phyloP scores from a whole-genome alignment of 2,888 invertebrate genomes.

The Limnephilus lunatus region DNA sequence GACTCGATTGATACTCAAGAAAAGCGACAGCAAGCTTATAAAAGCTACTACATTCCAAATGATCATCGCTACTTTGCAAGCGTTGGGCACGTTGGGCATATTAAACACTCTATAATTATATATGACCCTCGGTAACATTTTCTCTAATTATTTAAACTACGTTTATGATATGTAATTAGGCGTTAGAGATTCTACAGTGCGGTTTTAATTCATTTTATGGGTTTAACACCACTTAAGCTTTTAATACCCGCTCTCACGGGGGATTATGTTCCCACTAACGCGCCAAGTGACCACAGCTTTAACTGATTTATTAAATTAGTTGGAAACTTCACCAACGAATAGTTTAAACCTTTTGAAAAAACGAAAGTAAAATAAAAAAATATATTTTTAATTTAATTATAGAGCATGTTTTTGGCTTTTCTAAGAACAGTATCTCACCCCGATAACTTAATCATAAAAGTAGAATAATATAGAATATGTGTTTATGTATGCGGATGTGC shows the following conservation, averaged over 20 bases:
- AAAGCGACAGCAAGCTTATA: background rate
- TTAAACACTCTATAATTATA: background rate
- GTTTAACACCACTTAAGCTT: slow-evolving; percentile 23
- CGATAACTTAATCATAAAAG: too few species aligned
- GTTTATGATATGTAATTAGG: background rate
- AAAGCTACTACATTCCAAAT: background rate
- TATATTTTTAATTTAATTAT: too few species aligned
- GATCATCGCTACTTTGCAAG: background rate
- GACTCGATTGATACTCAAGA: background rate
- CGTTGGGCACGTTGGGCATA: background rate
- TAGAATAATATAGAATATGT: too few species aligned
- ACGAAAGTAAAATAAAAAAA: background rate
- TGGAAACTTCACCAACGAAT: background rate
- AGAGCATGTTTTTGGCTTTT: too few species aligned
- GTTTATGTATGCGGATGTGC: too few species aligned
- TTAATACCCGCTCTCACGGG: slow-evolving; percentile 12
- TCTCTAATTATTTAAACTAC: background rate
- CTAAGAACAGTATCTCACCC: too few species aligned
- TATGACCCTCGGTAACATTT: background rate
- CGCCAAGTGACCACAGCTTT: slow-evolving; percentile 2
- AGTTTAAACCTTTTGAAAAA: background rate
- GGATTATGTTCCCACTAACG: slow-evolving; percentile 26
- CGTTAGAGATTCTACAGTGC: background rate
- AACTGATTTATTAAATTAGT: slow-evolving; percentile 33
- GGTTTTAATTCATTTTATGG: slow-evolving; percentile 32